These are phyloP conservation scores for Tragelaphus eurycerus DNA, from an alignment of 2,797 vertebrate genomes.

Conservation along the genomic window DNA sequence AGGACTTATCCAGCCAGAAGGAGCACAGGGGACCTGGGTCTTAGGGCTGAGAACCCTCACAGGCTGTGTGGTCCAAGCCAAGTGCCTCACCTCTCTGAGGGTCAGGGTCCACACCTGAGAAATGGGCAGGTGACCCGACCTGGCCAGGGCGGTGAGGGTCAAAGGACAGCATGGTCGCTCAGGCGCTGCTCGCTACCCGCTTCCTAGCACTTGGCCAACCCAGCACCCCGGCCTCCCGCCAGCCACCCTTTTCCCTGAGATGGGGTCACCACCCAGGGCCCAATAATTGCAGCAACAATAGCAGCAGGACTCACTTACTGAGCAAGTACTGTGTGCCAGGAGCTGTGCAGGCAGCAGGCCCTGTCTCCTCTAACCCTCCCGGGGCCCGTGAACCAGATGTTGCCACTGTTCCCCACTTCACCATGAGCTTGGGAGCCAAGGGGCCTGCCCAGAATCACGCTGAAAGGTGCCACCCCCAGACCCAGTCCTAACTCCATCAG, in stretches of 20 bases:
- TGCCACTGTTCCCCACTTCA: neutral
- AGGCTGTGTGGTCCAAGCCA: neutral
- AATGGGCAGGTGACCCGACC: neutral
- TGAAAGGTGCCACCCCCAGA: neutral
- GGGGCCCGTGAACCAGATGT: neutral
- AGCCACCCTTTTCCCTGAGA: neutral
- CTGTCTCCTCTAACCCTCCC: neutral
- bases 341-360: too few relatives aligned
- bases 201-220: neutral
- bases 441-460: neutral
- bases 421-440: neutral
- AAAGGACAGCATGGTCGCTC: rapidly evolving
- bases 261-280: neutral
- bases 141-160: neutral
- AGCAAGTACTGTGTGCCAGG: neutral
- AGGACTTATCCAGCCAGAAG: neutral
- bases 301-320: neutral
- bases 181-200: neutral
- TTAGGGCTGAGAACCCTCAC: neutral
- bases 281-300: neutral
- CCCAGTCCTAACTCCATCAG: neutral
- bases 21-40: neutral
- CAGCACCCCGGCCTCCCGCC: too few relatives aligned
- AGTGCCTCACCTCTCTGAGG: neutral
- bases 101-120: neutral